Evolutionary conservation across 1,140 invertebrate species (phyloP), one percentile per base, ranked within the genome.

Genomic region (Coelopa frigida): DNA sequence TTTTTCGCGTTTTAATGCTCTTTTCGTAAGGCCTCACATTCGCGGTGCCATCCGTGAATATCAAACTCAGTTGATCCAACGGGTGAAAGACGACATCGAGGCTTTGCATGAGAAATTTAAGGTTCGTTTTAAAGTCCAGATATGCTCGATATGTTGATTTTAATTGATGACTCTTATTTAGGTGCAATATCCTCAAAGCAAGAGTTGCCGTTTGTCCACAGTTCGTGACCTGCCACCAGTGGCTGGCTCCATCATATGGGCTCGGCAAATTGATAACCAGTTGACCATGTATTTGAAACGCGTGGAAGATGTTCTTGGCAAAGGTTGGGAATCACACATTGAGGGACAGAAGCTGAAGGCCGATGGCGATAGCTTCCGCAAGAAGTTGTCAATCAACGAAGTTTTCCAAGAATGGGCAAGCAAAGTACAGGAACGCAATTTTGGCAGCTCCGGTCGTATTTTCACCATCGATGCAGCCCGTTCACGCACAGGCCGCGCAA

Each of bases 81-180:
- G 94, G 50, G 96, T 99, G 7, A 99, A 99, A 70, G 95, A 98
- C 66, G 97, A 99, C 62, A 99, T 99, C 61, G 94, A 98, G 70
- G 82, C 89, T 2, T 72, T 99, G 6, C 95, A 99, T 73, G 94
- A 98, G 67, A 98, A 97, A 70, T 98, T 98, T 61, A 98, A 98
- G 79, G 90, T 91, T 69, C n/a, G n/a, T n/a, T n/a, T n/a, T n/a
- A n/a, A n/a, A n/a, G n/a, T n/a, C n/a, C 49, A 44, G 48, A 29
- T n/a, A n/a, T n/a, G n/a, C n/a, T n/a, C n/a, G n/a, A n/a, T 11
- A 36, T 36, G 24, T 39, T 31, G n/a, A 12, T 43, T 49, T 38
- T 42, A 31, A 12, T 11, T 21, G 8, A 29, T 11, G 12, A 7
- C 14, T 42, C n/a, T 48, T 23, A 49, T 61, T 8, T 54, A 86